Evolutionary conservation across 2,797 vertebrate genomes (phyloP).

Genomic region (Phaenicophaeus curvirostris): DNA sequence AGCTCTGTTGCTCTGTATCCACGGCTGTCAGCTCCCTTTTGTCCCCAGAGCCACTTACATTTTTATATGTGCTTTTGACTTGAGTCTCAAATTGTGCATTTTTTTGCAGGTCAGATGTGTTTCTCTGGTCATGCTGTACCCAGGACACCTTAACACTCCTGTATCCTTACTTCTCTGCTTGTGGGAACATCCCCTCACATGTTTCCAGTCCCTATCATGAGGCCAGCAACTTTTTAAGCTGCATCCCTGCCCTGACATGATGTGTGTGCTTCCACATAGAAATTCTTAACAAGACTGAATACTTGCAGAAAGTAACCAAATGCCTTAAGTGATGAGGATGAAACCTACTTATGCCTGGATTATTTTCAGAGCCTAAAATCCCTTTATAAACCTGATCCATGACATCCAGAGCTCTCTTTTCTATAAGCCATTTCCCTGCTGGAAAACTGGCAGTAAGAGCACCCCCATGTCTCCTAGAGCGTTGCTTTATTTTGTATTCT

Average conservation of each 20-base stretch:
- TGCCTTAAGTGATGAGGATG: not conserved
- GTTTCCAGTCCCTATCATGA: not conserved
- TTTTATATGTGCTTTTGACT: not conserved
- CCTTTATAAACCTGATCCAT: not conserved
- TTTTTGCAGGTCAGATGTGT: not conserved
- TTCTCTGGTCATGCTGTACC: fast-evolving
- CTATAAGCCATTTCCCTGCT: not conserved
- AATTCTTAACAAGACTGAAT: not conserved
- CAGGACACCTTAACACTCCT: not conserved
- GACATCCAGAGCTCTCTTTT: not conserved
- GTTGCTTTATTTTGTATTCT: not conserved
- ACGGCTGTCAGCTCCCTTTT: not conserved
- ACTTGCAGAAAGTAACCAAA: not conserved
- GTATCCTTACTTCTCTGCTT: not conserved
- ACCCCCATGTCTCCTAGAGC: not conserved
- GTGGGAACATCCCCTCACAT: not conserved
- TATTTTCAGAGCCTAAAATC: constrained; percentile 21
- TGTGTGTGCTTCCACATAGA: not conserved
- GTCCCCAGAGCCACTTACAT: too few relatives aligned
- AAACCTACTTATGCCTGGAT: not conserved
- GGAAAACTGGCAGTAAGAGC: not conserved
- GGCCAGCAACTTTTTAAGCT: not conserved
- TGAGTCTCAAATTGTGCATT: not conserved
- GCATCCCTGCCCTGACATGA: not conserved
- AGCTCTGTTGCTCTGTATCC: fast-evolving